Percentiles rank a stretch among this genome's conserved stretches.
These are phyloP conservation scores for Odontocolon sp. DNA, from an alignment of 2,888 invertebrate genomes.

Conservation along the genomic window DNA sequence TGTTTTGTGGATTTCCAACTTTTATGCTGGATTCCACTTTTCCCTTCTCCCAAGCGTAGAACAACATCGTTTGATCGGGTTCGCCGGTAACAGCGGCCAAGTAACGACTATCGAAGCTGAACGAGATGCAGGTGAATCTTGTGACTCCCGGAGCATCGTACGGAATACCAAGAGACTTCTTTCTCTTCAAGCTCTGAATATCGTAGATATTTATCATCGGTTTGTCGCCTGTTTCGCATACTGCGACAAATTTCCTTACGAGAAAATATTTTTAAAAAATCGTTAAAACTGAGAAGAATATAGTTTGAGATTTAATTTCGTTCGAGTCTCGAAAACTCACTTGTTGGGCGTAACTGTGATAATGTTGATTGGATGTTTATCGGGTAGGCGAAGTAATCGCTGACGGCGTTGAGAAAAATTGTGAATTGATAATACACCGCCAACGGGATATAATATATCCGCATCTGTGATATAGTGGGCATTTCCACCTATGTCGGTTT, in stretches of 20 bases:
- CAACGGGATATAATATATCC: conserved; percentile 91
- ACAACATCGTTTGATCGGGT: conserved; percentile 91
- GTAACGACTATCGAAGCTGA: conserved; percentile 91
- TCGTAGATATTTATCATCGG: conserved; percentile 89
- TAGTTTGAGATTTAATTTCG: background rate
- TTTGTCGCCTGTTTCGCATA: conserved; percentile 85
- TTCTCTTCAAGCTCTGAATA: conserved; percentile 86
- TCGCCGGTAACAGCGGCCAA: conserved; percentile 90
- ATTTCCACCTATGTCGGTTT: conserved; percentile 86
- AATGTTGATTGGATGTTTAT: conserved; percentile 85
- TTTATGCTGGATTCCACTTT: conserved; percentile 89
- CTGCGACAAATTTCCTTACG: conserved; percentile 85
- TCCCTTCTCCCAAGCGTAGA: conserved; percentile 92
- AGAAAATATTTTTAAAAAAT: conserved; percentile 37
- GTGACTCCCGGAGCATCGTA: conserved; percentile 83
- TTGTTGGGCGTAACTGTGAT: conserved; percentile 86
- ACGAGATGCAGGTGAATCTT: conserved; percentile 88
- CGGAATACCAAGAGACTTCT: conserved; percentile 86
- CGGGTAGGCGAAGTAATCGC: conserved; percentile 86
- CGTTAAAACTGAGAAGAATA: no score
- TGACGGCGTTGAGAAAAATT: conserved; percentile 88
- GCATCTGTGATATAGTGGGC: conserved; percentile 88
- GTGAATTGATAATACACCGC: conserved; percentile 89
- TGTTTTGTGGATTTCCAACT: conserved; percentile 87
- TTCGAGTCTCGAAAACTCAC: conserved; percentile 80